Percentiles rank a stretch among this genome's conserved stretches.
These are phyloP conservation scores for Zaprionus kolodkinae DNA, from an alignment of 1,140 invertebrate genomes.

Conservation along the genomic window DNA sequence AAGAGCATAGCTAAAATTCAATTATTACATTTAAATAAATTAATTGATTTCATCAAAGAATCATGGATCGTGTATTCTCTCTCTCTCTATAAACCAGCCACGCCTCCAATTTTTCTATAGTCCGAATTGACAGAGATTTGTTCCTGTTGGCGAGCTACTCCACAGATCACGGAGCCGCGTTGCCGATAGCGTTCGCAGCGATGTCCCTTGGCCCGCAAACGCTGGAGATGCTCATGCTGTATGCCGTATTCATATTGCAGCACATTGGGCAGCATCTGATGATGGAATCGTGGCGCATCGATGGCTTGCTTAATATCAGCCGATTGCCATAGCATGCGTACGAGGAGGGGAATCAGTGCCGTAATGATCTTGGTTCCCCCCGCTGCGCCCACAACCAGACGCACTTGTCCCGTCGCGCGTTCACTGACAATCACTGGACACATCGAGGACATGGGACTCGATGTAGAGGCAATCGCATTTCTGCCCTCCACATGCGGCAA, in stretches of 20 bases:
- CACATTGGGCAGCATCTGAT: constrained; percentile 95
- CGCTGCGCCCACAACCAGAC: constrained; percentile 94
- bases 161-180: constrained; percentile 90
- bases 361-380: constrained; percentile 97
- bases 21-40: constrained; percentile 52
- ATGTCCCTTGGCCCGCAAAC: constrained; percentile 89
- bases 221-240: constrained; percentile 88
- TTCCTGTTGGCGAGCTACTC: constrained; percentile 86
- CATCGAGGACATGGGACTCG: constrained; percentile 97
- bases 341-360: constrained; percentile 89
- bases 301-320: constrained; percentile 92
- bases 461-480: constrained; percentile 92
- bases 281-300: constrained; percentile 94
- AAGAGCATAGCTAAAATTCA: constrained; percentile 43
- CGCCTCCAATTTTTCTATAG: constrained; percentile 92
- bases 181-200: constrained; percentile 87
- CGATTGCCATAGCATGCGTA: constrained; percentile 90
- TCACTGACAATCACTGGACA: constrained; percentile 93
- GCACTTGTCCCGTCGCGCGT: constrained; percentile 88
- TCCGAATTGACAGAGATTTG: constrained; percentile 92
- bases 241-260: constrained; percentile 89
- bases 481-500: constrained; percentile 88
- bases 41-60: constrained; percentile 15
- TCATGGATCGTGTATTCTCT: not conserved
- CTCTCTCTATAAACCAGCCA: constrained; percentile 87